Base-by-base conservation (phyloP, 2,888 invertebrate genomes). In the Amphiduros pacificus region DNA sequence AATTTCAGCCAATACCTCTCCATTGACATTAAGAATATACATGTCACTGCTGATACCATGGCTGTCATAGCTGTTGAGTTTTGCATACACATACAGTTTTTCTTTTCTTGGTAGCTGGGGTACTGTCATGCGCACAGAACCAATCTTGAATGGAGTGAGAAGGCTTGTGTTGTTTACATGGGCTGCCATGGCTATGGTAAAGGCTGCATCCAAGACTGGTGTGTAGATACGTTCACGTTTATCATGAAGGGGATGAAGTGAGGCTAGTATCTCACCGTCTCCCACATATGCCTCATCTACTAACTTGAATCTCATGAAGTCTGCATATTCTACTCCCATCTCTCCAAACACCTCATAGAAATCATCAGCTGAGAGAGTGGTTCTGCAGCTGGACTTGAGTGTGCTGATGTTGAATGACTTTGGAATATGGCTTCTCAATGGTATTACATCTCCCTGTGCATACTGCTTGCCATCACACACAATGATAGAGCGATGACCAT, bases 291-390 rank as follows among this genome's bases (percentile, higher is more conserved):
- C 61, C 27, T 32, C 29, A 6, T 44, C 32, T 5, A 61, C 44
- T 17, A 32, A 48, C 31, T 36, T 29, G 50, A 61, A 55, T 20
- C 28, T 55, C 40, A 11, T 40, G 24, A 40, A 36, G 28, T 55
- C 55, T 17, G 36, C 61, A 31, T 55, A 61, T n/a, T 61, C 41
- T 3, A 61, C n/a, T 2, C 61, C 61, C 49, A 55, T 49, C 11
- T 48, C 55, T 22, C 49, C n/a, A 36, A 55, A 61, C 20, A 24
- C 17, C 5, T 20, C 27, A 49, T 61, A 61, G 50, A 55, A 32
- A 11, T 61, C 55, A n/a, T 61, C 61, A 9, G 40, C 31, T 6
- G 49, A 40, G 26, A 49, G 9, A 9, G 24, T 22, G 2, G 22
- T 55, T 20, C 9, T 55, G 26, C 55, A 55, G 36, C 55, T 40